Conservation (phyloP, 1,140 invertebrate genomes). For the Zaprionus inermis region DNA sequence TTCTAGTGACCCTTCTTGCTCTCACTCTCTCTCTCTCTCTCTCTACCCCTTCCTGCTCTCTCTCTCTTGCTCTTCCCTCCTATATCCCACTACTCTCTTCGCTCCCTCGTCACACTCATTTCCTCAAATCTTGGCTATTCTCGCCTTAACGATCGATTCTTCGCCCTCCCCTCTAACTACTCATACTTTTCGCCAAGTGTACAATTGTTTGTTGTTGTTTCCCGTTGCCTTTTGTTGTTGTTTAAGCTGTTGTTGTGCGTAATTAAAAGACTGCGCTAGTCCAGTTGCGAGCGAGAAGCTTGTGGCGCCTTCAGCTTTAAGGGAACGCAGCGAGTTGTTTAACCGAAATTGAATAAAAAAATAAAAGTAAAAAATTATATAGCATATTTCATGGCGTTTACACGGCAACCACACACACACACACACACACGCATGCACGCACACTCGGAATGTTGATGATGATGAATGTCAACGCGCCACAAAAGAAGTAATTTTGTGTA, state of each 20-base stretch:
- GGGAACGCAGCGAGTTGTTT: neutral
- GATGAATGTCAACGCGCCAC: conserved; percentile 71
- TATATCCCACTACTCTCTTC: too few species aligned
- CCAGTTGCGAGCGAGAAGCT: neutral
- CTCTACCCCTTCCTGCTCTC: too few species aligned
- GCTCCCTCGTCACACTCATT: neutral
- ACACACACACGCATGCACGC: conserved; percentile 11
- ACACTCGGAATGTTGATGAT: conserved; percentile 65
- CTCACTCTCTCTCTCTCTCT: too few species aligned
- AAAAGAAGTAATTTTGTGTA: conserved; percentile 82
- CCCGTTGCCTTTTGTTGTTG: neutral
- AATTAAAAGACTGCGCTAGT: conserved; percentile 34
- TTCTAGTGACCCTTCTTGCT: too few species aligned
- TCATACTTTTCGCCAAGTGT: neutral
- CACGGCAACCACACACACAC: conserved; percentile 32
- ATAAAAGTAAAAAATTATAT: conserved; percentile 69
- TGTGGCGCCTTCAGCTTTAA: conserved; percentile 31
- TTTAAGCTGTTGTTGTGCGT: conserved; percentile 12
- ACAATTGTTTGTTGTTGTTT: neutral
- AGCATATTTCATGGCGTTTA: conserved; percentile 64
- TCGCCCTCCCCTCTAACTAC: too few species aligned
- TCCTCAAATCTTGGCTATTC: fast-evolving
- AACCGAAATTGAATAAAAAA: conserved; percentile 53
- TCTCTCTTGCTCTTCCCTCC: too few species aligned
- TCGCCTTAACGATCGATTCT: neutral